These are phyloP conservation scores for Anagyrus pseudococci DNA, from an alignment of 2,888 invertebrate species.

Conservation along the genomic window DNA sequence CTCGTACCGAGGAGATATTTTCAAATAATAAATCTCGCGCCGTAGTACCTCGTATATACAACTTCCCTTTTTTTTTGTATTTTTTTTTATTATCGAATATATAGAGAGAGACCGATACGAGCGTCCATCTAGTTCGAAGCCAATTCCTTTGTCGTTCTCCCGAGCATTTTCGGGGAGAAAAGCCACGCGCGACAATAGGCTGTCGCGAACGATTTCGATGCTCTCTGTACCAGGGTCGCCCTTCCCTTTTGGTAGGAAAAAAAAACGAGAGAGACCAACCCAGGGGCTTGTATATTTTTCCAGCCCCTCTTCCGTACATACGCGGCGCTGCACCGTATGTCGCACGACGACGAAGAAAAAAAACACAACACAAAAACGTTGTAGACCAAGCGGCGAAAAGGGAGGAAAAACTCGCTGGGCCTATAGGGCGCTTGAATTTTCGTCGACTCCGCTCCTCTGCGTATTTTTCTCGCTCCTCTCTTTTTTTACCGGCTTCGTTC, in stretches of 20 bases:
- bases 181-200: constrained; percentile 11
- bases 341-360: constrained; percentile 10
- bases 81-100: too few species aligned
- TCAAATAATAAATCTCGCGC: too few species aligned
- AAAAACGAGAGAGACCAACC: too few species aligned
- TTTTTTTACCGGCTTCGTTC: neutral
- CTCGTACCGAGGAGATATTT: too few species aligned
- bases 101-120: neutral
- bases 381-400: too few species aligned
- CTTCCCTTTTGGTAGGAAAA: neutral
- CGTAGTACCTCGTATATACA: too few species aligned
- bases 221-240: neutral
- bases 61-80: too few species aligned
- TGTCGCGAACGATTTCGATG: neutral
- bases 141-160: constrained; percentile 17
- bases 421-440: constrained; percentile 10
- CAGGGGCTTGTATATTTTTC: too few species aligned
- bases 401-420: constrained; percentile 8
- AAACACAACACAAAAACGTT: constrained; percentile 1
- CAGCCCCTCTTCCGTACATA: too few species aligned
- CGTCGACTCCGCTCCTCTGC: neutral
- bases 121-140: neutral
- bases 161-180: neutral
- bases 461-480: neutral
- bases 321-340: constrained; percentile 24